A percentile compares a stretch with the other conserved stretches of the same genome.
Evolutionary conservation across 2,113 vertebrate genomes (phyloP).

Genomic region (Gadus macrocephalus): DNA sequence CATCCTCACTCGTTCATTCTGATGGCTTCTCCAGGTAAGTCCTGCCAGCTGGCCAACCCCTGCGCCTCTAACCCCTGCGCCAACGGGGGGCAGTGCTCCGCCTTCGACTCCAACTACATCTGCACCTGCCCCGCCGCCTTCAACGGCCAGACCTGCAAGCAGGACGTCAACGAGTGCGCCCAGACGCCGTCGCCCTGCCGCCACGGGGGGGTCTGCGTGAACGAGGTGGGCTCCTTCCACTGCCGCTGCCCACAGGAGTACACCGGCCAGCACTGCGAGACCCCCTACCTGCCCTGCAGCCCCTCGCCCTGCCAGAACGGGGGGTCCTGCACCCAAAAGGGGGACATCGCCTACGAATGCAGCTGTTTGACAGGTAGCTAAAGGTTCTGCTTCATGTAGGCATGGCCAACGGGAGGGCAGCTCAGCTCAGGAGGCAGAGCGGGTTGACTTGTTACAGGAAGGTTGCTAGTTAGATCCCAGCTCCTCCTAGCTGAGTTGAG

Average conservation of each 20-base stretch:
- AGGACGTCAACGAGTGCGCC: slow-evolving; percentile 88
- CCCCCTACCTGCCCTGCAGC: slow-evolving; percentile 89
- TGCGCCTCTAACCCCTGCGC: slow-evolving; percentile 96
- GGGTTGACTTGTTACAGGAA: too few species aligned
- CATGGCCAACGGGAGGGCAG: slow-evolving; percentile 30
- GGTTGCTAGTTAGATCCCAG: too few species aligned
- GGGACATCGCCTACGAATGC: slow-evolving; percentile 87
- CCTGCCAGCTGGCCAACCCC: slow-evolving; percentile 88
- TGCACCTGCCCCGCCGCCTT: slow-evolving; percentile 84
- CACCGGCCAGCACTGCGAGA: slow-evolving; percentile 85
- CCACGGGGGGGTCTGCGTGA: slow-evolving; percentile 87
- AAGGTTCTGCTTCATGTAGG: slow-evolving; percentile 34
- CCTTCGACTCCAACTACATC: slow-evolving; percentile 83
- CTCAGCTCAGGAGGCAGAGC: too few species aligned
- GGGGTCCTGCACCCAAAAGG: slow-evolving; percentile 92
- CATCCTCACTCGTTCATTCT: not conserved
- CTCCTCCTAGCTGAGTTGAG: too few species aligned
- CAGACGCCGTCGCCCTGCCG: slow-evolving; percentile 74
- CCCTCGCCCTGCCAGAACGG: slow-evolving; percentile 71
- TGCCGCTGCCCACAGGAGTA: slow-evolving; percentile 89
- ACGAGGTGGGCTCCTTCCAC: slow-evolving; percentile 90
- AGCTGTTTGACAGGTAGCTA: slow-evolving; percentile 89
- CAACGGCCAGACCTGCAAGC: slow-evolving; percentile 86
- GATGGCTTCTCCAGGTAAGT: slow-evolving; percentile 75
- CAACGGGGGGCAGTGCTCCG: slow-evolving; percentile 87